Evolutionary conservation across 2,888 invertebrate genomes (phyloP), one percentile per base, ranked within the genome.

Genomic region (Timema podura): DNA sequence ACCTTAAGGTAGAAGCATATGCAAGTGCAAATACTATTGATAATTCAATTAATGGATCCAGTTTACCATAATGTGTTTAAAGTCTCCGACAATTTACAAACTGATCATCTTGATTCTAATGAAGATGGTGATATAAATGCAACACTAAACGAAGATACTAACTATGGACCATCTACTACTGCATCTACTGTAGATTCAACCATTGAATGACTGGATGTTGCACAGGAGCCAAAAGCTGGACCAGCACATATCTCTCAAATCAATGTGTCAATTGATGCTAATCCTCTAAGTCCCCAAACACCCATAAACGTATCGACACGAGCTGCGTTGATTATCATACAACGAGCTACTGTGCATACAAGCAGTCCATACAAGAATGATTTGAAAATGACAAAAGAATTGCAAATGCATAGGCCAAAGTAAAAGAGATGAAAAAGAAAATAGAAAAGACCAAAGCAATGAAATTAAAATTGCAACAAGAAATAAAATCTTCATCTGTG

Each of bases 371-470:
- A 54, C 54, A 54, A 54, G 16, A 54, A 54, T 7, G 54, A 54
- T 54, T 54, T 5, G 0, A 30, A 57, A 30, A 15, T n/a, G 57
- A 13, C 13, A 13, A 57, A 57, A 13, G 0, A 8, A 13, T 54
- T 7, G 13, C 57, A 57, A 57, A 8, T 57, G 15, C 57, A 57
- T n/a, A 57, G 57, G 57, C 57, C 15, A 57, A 57, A 57, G 57
- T 57, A 16, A 16, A 57, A 57, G 15, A 57, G 57, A 13, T 57
- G 30, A n/a, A 57, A 57, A 57, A 16, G 6, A 57, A n/a, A 57
- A 57, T 13, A 6, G n/a, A 8, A 11, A 57, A 8, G 8, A 2
- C 3, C 15, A n/a, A 11, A n/a, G 15, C n/a, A 57, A 57, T 16
- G 8, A n/a, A 57, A 15, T 30, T n/a, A 57, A 15, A n/a, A 57